phyloP scores from a whole-genome alignment of 2,113 vertebrate genomes.

The Tachysurus vachellii region DNA sequence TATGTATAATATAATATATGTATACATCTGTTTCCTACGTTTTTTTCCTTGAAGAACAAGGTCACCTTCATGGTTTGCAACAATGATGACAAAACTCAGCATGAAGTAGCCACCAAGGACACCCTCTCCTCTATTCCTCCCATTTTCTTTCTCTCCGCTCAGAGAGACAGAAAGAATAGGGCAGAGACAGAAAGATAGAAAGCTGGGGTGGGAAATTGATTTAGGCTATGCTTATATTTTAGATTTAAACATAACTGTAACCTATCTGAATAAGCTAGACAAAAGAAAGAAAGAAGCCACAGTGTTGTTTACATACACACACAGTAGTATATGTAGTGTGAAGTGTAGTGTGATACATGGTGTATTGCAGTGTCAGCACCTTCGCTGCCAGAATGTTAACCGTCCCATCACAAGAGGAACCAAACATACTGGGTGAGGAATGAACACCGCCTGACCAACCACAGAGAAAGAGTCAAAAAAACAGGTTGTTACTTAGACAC shows the following conservation, averaged over 20 bases:
- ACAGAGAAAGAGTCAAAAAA: neutral
- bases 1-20: too few relatives aligned
- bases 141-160: neutral
- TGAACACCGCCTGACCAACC: conserved; percentile 15
- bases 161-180: neutral
- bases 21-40: neutral
- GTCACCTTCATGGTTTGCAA: conserved; percentile 66
- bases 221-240: neutral
- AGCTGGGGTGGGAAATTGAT: neutral
- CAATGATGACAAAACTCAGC: conserved; percentile 27
- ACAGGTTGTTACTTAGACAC: neutral
- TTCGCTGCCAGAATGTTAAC: conserved; percentile 37
- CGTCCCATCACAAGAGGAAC: conserved; percentile 21
- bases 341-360: conserved; percentile 17
- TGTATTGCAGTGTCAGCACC: conserved; percentile 47
- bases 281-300: neutral
- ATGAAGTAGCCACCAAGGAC: conserved; percentile 26
- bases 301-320: neutral
- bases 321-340: neutral
- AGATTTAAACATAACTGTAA: neutral
- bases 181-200: neutral
- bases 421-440: conserved; percentile 14
- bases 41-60: conserved; percentile 61
- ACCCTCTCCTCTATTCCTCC: neutral
- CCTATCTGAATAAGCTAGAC: neutral